A percentile compares a stretch with the other conserved stretches of the same genome.
Conservation (phyloP, 2,797 vertebrate genomes). For the Poeciliopsis turneri region DNA sequence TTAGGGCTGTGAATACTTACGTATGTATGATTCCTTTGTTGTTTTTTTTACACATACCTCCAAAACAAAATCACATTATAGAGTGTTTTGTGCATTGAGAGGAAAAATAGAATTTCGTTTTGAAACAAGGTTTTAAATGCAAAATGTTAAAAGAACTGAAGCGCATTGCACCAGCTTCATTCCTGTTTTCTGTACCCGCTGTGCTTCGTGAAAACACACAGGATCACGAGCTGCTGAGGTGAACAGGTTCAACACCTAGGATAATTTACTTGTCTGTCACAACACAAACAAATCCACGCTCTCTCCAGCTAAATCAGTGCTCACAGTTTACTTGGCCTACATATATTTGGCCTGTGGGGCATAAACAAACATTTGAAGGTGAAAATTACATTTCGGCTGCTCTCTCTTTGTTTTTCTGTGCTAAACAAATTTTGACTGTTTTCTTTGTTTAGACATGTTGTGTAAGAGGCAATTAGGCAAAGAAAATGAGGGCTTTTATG, state of each 20-base stretch:
- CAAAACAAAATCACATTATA: neutral
- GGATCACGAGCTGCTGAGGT: conserved; percentile 9
- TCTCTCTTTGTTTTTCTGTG: conserved; percentile 33
- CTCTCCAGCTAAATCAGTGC: conserved; percentile 45
- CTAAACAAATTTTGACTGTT: conserved; percentile 50
- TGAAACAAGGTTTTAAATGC: neutral
- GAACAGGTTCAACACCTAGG: conserved; percentile 11
- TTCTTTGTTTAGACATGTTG: conserved; percentile 53
- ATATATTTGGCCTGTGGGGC: conserved; percentile 50
- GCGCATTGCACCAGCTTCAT: neutral
- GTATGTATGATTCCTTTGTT: neutral
- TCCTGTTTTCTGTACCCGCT: neutral
- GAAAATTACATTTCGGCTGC: conserved; percentile 56
- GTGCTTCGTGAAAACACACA: neutral
- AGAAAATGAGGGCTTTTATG: conserved; percentile 15
- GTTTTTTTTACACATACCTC: neutral
- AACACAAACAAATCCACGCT: conserved; percentile 39
- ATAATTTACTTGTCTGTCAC: conserved; percentile 20
- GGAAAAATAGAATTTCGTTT: neutral
- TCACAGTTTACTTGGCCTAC: conserved; percentile 48
- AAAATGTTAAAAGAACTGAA: neutral
- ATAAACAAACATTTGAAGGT: conserved; percentile 50
- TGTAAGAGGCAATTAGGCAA: conserved; percentile 34
- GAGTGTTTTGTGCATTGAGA: neutral
- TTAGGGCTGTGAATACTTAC: neutral